These are phyloP conservation scores for Nyctibius grandis DNA, from an alignment of 2,797 vertebrate species.

Conservation along the genomic window DNA sequence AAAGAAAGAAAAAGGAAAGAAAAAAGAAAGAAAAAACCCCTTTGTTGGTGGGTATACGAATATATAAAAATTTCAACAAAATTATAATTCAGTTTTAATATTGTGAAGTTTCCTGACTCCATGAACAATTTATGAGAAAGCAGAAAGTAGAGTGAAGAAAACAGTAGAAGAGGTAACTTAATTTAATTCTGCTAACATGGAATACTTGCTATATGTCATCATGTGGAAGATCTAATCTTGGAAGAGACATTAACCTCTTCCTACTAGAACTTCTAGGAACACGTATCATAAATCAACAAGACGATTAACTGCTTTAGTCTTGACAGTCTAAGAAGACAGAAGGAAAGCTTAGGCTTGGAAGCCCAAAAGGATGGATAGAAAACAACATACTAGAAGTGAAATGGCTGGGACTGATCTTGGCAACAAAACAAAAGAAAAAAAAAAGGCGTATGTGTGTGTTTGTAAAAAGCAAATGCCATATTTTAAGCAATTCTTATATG, in stretches of 20 bases:
- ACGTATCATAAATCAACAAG: not conserved
- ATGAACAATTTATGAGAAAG: not conserved
- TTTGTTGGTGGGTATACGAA: not conserved
- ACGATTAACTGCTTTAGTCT: not conserved
- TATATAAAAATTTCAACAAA: not conserved
- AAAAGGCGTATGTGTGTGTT: not conserved
- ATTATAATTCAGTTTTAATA: not conserved
- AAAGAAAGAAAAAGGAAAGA: too few relatives aligned
- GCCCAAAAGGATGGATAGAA: not conserved
- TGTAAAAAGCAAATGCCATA: not conserved
- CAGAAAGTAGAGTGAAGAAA: not conserved
- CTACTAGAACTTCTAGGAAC: not conserved
- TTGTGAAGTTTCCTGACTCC: not conserved
- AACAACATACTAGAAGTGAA: not conserved
- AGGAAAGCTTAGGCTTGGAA: not conserved
- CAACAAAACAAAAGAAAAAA: not conserved
- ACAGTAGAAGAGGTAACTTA: not conserved
- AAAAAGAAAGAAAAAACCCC: not conserved
- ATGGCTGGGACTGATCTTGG: not conserved
- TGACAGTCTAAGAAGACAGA: not conserved
- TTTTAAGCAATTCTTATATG: not conserved
- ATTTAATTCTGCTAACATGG: not conserved
- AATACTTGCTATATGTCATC: not conserved
- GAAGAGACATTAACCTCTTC: not conserved
- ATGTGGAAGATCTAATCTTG: not conserved